Evolutionary conservation across 1,140 invertebrate species (phyloP).

Genomic region (Glossosoma conforme): DNA sequence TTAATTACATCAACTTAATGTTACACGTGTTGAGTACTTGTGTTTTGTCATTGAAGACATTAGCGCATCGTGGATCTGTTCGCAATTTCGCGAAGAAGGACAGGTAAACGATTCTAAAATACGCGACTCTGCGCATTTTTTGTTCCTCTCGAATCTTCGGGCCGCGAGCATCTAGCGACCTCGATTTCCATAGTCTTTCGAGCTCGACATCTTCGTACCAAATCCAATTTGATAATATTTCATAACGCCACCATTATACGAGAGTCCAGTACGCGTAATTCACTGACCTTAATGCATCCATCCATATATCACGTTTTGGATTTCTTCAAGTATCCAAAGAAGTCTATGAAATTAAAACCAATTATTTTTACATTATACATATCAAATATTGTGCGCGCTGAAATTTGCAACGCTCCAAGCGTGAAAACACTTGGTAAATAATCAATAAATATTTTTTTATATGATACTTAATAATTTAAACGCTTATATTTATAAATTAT

Average conservation of each 20-base stretch:
- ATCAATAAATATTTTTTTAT: background rate
- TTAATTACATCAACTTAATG: too few relatives aligned
- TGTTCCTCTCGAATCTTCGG: background rate
- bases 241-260: slow-evolving; percentile 6
- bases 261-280: slow-evolving; percentile 6
- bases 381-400: too few relatives aligned
- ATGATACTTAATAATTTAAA: background rate
- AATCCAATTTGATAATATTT: slow-evolving; percentile 21
- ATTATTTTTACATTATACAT: slow-evolving; percentile 18
- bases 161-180: background rate
- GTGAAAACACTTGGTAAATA: too few relatives aligned
- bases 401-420: too few relatives aligned
- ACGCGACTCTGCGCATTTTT: background rate
- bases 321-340: background rate
- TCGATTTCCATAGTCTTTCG: background rate
- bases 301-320: slow-evolving; percentile 20
- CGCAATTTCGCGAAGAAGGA: too few relatives aligned
- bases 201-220: slow-evolving; percentile 10
- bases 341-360: slow-evolving; percentile 15
- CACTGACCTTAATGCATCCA: slow-evolving; percentile 17
- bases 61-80: too few relatives aligned
- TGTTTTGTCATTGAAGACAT: too few relatives aligned
- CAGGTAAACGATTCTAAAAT: too few relatives aligned
- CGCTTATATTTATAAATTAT: background rate
- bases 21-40: too few relatives aligned